A percentile compares a stretch with the other conserved stretches of the same genome.
Evolutionary conservation across 2,797 vertebrate genomes (phyloP).

Genomic region (Semotilus atromaculatus): DNA sequence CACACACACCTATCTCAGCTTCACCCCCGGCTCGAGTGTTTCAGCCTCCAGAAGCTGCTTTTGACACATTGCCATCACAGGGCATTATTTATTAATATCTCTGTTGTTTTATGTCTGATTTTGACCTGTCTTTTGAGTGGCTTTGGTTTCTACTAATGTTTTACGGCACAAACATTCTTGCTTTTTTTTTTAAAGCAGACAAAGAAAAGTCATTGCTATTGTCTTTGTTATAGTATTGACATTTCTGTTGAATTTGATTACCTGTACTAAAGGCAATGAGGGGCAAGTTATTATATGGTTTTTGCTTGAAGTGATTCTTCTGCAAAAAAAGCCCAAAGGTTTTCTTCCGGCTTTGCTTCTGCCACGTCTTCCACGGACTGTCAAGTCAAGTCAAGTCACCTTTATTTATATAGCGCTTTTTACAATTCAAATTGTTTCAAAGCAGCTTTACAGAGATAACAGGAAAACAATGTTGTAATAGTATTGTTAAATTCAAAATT

Average conservation of each 20-base stretch:
- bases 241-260: not conserved
- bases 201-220: not conserved
- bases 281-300: not conserved
- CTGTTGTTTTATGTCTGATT: constrained; percentile 63
- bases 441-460: too few relatives aligned
- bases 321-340: constrained; percentile 12
- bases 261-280: not conserved
- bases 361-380: constrained; percentile 15
- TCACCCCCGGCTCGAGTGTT: constrained; percentile 35
- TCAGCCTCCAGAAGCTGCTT: constrained; percentile 53
- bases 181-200: not conserved
- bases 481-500: too few relatives aligned
- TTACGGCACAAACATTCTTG: not conserved
- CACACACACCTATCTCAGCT: constrained; percentile 28
- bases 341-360: constrained; percentile 19
- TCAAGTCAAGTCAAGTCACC: too few relatives aligned
- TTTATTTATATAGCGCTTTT: too few relatives aligned
- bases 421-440: too few relatives aligned
- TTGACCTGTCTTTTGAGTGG: not conserved
- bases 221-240: not conserved
- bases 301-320: constrained; percentile 4
- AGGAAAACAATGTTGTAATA: too few relatives aligned
- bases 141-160: constrained; percentile 17
- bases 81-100: constrained; percentile 57
- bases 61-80: constrained; percentile 59